Evolutionary conservation across 2,888 invertebrate genomes (phyloP), one percentile per base, ranked within the genome.

Genomic region (Gasteruption jaculator): DNA sequence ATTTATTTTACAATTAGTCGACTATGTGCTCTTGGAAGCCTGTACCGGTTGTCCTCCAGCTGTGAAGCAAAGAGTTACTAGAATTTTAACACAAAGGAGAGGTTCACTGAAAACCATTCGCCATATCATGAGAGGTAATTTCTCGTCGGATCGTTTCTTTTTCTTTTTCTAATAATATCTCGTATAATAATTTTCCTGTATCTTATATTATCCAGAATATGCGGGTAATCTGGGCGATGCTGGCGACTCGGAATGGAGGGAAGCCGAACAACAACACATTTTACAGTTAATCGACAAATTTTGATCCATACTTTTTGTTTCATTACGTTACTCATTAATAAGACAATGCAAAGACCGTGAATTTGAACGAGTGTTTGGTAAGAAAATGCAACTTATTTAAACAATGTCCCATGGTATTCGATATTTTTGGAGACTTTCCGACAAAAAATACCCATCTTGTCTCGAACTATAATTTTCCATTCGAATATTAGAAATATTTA

Each of bases 1-100:
- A n/a, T 99, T 96, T 69, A 92, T 93, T 0, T 76, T 99, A 39
- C 97, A 99, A 72, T 78, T 95, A 36, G 84, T 97, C 18, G 95
- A 96, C 70, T 91, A 93, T 65, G 85, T 89, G 44, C 81, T 90
- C 58, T 73, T 91, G 42, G 90, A 91, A 75, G 80, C 79, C 15
- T 85, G 85, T 56, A 82, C 78, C 42, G 83, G 83, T 7, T 85
- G 87, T 4, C 81, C 83, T 11, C 75, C 85, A 0, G 78, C 77
- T 5, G 80, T 91, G 22, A 93, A 93, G 65, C 90, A 91, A 63
- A 77, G 93, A 43, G 89, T 94, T 1, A 80, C 88, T 50, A 85
- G 92, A 61, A 91, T 94, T 53, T 73, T 96, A 30, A 91, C 91
- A 55, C 78, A 94, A 56, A 79, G 94, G 43, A 87, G 91, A 22